Evolutionary conservation across 92 coral and sea anemone genomes (phyloP).

Genomic region (Meandrina meandrites): DNA sequence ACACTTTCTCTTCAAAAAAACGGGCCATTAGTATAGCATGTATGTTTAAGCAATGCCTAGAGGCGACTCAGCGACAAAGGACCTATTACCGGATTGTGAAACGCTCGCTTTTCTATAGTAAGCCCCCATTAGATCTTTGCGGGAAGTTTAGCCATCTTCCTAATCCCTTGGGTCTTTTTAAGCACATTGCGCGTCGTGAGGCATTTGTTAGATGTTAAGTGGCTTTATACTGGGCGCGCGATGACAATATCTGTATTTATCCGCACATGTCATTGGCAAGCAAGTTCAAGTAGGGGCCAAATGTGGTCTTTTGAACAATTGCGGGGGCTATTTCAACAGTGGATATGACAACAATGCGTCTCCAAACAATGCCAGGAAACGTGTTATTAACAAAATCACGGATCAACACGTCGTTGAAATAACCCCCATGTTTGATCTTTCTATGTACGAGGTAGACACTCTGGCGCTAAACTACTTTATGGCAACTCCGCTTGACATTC

Average conservation of each 20-base stretch:
- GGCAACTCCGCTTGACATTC: slow-evolving; percentile 27
- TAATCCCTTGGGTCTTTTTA: slow-evolving; percentile 16
- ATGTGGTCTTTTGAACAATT: slow-evolving; percentile 42
- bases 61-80: slow-evolving; percentile 31
- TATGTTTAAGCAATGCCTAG: slow-evolving; percentile 1
- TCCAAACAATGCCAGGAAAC: slow-evolving; percentile 44
- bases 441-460: slow-evolving; percentile 15
- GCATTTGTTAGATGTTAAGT: slow-evolving; percentile 28
- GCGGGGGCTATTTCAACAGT: slow-evolving; percentile 49
- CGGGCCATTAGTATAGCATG: slow-evolving; percentile 2
- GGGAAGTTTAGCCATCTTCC: slow-evolving; percentile 24
- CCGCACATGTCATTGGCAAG: slow-evolving; percentile 34
- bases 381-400: slow-evolving; percentile 26
- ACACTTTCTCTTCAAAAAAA: not conserved
- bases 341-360: slow-evolving; percentile 40
- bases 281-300: slow-evolving; percentile 6
- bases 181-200: slow-evolving; percentile 1
- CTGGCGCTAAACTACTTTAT: slow-evolving; percentile 38
- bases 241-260: slow-evolving; percentile 40
- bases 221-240: slow-evolving; percentile 2
- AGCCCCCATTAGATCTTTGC: slow-evolving; percentile 43
- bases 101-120: not conserved
- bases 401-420: slow-evolving; percentile 35
- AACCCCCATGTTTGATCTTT: slow-evolving; percentile 37
- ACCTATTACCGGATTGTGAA: slow-evolving; percentile 17